Base-by-base conservation (phyloP, 2,888 invertebrate species). In the Parnassius orleans region DNA sequence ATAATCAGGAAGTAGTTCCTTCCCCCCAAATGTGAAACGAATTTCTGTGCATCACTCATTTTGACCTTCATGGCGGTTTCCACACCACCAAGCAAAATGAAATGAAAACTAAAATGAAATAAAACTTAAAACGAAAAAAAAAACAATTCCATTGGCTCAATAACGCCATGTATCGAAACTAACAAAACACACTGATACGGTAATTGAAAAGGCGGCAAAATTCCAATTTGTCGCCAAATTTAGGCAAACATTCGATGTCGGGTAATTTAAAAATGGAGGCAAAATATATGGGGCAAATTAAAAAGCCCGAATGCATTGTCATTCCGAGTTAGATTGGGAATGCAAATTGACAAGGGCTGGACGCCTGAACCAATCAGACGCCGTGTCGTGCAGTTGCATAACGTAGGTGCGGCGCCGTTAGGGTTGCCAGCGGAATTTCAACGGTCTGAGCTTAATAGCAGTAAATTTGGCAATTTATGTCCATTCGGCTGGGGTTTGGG, bases 381-480 rank as follows among this genome's bases (percentile, higher is more conserved):
- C 58, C 46, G 58, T 53, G 53, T 24, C 53, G 50, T 24, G 57
- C 53, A 14, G 15, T 46, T 53, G 52, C 51, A 58, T 57, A 57
- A 57, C 15, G 14, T 10, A 24, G 46, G 44, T 19, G 57, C 19
- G 11, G 50, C 12, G 11, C 43, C 42, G 12, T 60, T 48, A 53
- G 12, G 24, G 57, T 44, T 42, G 44, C 53, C 53, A 42, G 47
- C 42, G 42, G 41, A 48, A 50, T 54, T 50, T 43, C 54, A 50
- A 24, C 60, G 50, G 14, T 50, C 50, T 19, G 24, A 53, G 54
- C 54, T 54, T 50, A 54, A 54, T 50, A n/a, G 60, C 43, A 43
- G 60, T 60, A 54, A 60, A 60, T 60, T 60, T 48, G 60, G 53
- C 50, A 54, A 60, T 60, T 60, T 50, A 60, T 48, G 60, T 48